Conservation (phyloP, 2,113 vertebrate species). For the Mormoops blainvillei region DNA sequence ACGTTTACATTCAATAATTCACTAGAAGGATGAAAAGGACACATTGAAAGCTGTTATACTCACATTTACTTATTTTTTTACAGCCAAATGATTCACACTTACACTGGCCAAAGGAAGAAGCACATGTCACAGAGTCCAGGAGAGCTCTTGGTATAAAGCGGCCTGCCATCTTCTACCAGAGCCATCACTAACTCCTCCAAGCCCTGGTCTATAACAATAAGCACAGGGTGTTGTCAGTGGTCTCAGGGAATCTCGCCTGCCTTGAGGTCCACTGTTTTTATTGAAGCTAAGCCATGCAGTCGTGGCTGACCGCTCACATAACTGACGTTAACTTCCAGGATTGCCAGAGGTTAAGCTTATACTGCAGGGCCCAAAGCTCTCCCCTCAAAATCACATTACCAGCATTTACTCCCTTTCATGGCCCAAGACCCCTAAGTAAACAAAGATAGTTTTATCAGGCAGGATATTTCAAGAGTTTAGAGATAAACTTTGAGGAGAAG, state of each 20-base stretch:
- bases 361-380: not conserved
- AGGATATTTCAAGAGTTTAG: not conserved
- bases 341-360: not conserved
- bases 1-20: not conserved
- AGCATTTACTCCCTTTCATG: not conserved
- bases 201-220: not conserved
- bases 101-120: not conserved
- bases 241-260: not conserved
- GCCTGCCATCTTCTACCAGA: not conserved
- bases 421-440: not conserved
- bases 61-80: not conserved
- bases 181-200: not conserved
- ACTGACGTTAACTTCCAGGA: not conserved
- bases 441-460: not conserved
- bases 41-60: not conserved
- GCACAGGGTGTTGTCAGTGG: not conserved
- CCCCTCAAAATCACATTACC: not conserved
- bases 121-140: accelerated
- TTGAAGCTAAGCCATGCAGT: not conserved
- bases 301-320: not conserved
- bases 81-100: not conserved
- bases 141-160: not conserved
- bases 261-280: not conserved
- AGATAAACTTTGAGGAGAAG: not conserved
- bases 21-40: not conserved